phyloP scores from a whole-genome alignment of 2,113 vertebrate species.

The Phylloscopus trochilus region DNA sequence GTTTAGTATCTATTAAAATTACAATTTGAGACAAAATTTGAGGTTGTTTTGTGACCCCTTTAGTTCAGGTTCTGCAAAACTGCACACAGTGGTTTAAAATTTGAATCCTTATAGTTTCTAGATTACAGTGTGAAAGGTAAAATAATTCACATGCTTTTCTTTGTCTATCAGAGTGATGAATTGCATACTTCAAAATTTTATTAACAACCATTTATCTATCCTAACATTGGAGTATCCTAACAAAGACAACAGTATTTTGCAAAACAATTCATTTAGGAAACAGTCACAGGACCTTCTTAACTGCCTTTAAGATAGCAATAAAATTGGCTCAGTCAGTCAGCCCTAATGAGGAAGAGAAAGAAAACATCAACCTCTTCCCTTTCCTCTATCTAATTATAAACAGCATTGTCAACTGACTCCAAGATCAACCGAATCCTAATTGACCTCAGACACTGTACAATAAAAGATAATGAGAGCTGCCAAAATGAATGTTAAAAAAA shows the following conservation, averaged over 20 bases:
- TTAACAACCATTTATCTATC: neutral
- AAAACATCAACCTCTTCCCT: slow-evolving; percentile 39
- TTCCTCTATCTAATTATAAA: slow-evolving; percentile 53
- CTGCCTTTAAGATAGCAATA: slow-evolving; percentile 66
- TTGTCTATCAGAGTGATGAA: neutral
- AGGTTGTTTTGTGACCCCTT: neutral
- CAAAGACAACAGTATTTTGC: slow-evolving; percentile 39
- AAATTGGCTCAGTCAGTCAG: slow-evolving; percentile 34
- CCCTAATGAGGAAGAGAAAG: slow-evolving; percentile 55
- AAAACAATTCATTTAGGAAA: slow-evolving; percentile 56
- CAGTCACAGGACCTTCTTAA: slow-evolving; percentile 50
- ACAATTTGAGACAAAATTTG: neutral
- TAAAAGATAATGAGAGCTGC: slow-evolving; percentile 18
- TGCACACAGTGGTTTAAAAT: neutral
- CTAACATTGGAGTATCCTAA: neutral
- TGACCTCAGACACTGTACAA: slow-evolving; percentile 26
- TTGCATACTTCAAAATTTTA: neutral
- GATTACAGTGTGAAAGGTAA: neutral
- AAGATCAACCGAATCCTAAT: slow-evolving; percentile 43
- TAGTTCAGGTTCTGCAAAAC: neutral
- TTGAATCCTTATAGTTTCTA: neutral
- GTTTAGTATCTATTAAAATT: neutral
- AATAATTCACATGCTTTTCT: neutral
- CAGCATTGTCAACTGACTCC: slow-evolving; percentile 36
- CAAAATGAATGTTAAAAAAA: slow-evolving; percentile 48